Conservation (phyloP, 2,113 vertebrate genomes). For the Pterophyllum scalare region DNA sequence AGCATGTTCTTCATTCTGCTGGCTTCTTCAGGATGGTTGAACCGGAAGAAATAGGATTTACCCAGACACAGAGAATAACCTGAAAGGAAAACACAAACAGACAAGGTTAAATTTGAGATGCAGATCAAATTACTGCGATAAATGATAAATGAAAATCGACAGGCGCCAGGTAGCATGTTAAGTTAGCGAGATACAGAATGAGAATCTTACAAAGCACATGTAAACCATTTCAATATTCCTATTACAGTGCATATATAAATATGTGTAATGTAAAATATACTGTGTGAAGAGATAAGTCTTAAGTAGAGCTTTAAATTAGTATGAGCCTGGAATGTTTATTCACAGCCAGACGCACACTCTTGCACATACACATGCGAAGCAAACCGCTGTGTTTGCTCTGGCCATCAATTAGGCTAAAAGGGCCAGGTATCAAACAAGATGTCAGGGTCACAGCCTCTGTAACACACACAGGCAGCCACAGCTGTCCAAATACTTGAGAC, state of each 20-base stretch:
- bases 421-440: slow-evolving; percentile 77
- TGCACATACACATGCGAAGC: slow-evolving; percentile 19
- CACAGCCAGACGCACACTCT: slow-evolving; percentile 48
- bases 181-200: neutral
- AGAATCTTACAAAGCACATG: too few species aligned
- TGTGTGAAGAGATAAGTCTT: neutral
- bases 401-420: slow-evolving; percentile 75
- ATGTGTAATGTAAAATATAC: too few species aligned
- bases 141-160: neutral
- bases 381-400: slow-evolving; percentile 66
- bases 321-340: slow-evolving; percentile 37
- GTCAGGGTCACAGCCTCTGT: slow-evolving; percentile 75
- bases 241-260: neutral
- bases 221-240: neutral
- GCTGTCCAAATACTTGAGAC: slow-evolving; percentile 80
- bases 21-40: slow-evolving; percentile 85
- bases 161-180: neutral
- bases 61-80: slow-evolving; percentile 85
- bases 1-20: slow-evolving; percentile 84
- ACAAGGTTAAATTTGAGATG: neutral
- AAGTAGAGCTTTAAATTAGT: slow-evolving; percentile 13
- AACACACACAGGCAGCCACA: slow-evolving; percentile 74
- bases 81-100: slow-evolving; percentile 51
- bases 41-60: slow-evolving; percentile 84
- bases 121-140: neutral